Evolutionary conservation across 2,888 invertebrate genomes (phyloP).

Genomic region (Sepioteuthis lessoniana): DNA sequence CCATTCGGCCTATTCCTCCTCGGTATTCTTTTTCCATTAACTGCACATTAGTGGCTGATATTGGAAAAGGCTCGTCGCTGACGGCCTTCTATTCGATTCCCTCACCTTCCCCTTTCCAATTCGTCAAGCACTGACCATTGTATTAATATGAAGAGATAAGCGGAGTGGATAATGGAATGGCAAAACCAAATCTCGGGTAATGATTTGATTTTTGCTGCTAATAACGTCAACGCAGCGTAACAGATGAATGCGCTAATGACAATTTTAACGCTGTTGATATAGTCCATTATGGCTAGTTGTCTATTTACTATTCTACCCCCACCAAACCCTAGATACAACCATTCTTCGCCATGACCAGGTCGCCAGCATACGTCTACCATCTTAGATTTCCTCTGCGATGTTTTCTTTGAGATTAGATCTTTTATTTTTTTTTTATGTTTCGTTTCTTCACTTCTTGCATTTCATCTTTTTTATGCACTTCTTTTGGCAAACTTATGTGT

Average conservation of each 20-base stretch:
- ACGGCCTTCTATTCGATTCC: neutral
- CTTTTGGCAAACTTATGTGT: neutral
- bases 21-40: slow-evolving; percentile 33
- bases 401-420: neutral
- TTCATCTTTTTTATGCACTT: neutral
- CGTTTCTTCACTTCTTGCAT: neutral
- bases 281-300: slow-evolving; percentile 33
- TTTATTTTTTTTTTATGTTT: neutral
- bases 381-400: neutral
- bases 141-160: neutral
- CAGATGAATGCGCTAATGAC: slow-evolving; percentile 6
- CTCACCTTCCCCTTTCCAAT: neutral
- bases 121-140: slow-evolving; percentile 14
- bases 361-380: neutral
- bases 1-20: slow-evolving; percentile 33
- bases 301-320: neutral
- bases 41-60: neutral
- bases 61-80: slow-evolving; percentile 11
- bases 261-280: slow-evolving; percentile 33
- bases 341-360: neutral
- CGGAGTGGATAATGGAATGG: slow-evolving; percentile 33
- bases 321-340: neutral
- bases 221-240: slow-evolving; percentile 33
- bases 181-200: slow-evolving; percentile 1
- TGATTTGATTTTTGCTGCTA: slow-evolving; percentile 11